A percentile compares a stretch with the other conserved stretches of the same genome.
Evolutionary conservation across 2,113 vertebrate species (phyloP).

Genomic region (Poicephalus gulielmi): DNA sequence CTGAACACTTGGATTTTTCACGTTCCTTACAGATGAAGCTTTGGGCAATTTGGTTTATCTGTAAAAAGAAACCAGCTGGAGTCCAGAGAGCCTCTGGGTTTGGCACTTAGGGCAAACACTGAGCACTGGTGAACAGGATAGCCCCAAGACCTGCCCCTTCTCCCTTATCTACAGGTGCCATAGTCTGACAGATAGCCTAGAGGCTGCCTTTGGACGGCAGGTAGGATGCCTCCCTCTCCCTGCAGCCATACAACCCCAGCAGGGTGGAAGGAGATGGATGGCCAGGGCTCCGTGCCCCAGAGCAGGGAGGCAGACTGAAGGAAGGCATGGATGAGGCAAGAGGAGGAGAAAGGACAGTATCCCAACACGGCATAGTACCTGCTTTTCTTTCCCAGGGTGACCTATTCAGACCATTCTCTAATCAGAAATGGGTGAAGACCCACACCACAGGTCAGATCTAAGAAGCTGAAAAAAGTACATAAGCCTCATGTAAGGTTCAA

Average conservation of each 20-base stretch:
- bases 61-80: background rate
- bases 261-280: background rate
- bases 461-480: background rate
- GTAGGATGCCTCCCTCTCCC: background rate
- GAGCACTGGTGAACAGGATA: rapidly evolving
- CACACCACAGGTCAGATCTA: background rate
- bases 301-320: background rate
- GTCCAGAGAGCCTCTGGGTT: background rate
- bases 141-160: background rate
- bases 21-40: background rate
- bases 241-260: background rate
- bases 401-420: background rate
- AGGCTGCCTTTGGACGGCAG: background rate
- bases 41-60: background rate
- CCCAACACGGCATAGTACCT: rapidly evolving
- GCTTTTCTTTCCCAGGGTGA: background rate
- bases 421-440: background rate
- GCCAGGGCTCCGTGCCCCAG: rapidly evolving
- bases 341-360: background rate
- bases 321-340: background rate
- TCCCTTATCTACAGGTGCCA: background rate
- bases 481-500: rapidly evolving
- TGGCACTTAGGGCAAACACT: background rate
- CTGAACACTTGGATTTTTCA: background rate
- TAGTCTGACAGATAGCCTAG: background rate